phyloP scores from a whole-genome alignment of 2,113 vertebrate genomes.

The western clawed frog (Xenopus tropicalis) region UCB_Xtro_10.0 CM004450.2:30661001-30661500 shows the following conservation, averaged over 20 bases:
- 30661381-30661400: not conserved
- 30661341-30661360: slow-evolving; percentile 96
- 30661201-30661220: slow-evolving; percentile 70
- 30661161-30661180: slow-evolving; percentile 90
- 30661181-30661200: slow-evolving; percentile 69
- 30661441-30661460: too few relatives aligned
- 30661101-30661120: too few relatives aligned
- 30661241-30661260: slow-evolving; percentile 68
- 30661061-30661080: too few relatives aligned
- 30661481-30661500: too few relatives aligned
- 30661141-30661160: slow-evolving; percentile 84
- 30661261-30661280: slow-evolving; percentile 59
- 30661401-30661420: too few relatives aligned
- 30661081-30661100: too few relatives aligned
- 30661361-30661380: slow-evolving; percentile 89
- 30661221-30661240: slow-evolving; percentile 62
- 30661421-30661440: too few relatives aligned
- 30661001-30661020: too few relatives aligned
- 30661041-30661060: too few relatives aligned
- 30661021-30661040: too few relatives aligned
- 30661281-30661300: slow-evolving; percentile 64
- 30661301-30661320: slow-evolving; percentile 92
- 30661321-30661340: slow-evolving; percentile 90
- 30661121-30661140: slow-evolving; percentile 58
- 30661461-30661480: too few relatives aligned